phyloP scores from a whole-genome alignment of 2,113 vertebrate genomes.

The Kryptolebias marmoratus region DNA sequence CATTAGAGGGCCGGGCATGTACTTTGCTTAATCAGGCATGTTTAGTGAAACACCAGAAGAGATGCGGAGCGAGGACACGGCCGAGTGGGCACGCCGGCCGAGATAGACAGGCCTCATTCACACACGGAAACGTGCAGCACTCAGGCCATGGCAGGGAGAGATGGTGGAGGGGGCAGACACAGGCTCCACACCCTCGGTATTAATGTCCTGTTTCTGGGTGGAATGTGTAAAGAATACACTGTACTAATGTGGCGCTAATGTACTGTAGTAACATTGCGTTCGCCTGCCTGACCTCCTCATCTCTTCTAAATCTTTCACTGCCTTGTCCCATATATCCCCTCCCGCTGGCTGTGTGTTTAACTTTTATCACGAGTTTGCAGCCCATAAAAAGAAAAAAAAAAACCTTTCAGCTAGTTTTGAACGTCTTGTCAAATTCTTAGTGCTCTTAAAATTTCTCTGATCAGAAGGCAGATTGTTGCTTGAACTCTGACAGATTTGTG shows the following conservation, averaged over 20 bases:
- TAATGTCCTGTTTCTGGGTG: slow-evolving; percentile 69
- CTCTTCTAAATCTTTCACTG: slow-evolving; percentile 64
- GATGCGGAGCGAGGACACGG: slow-evolving; percentile 58
- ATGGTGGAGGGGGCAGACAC: slow-evolving; percentile 3
- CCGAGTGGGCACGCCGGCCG: slow-evolving; percentile 46
- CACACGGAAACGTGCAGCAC: slow-evolving; percentile 48
- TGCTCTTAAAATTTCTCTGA: slow-evolving; percentile 9
- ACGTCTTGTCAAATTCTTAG: slow-evolving; percentile 7
- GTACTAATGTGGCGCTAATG: slow-evolving; percentile 42
- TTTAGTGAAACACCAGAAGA: slow-evolving; percentile 71
- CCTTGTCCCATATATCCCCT: slow-evolving; percentile 42
- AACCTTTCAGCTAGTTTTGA: slow-evolving; percentile 11
- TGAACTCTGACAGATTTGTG: not conserved
- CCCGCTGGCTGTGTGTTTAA: slow-evolving; percentile 19
- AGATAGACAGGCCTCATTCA: slow-evolving; percentile 70
- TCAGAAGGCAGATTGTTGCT: not conserved
- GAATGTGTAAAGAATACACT: slow-evolving; percentile 63
- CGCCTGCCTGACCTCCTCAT: slow-evolving; percentile 53
- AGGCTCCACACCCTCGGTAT: slow-evolving; percentile 42
- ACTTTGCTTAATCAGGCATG: slow-evolving; percentile 81
- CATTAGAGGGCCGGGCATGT: slow-evolving; percentile 70
- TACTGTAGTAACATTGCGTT: slow-evolving; percentile 56
- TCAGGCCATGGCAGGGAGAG: slow-evolving; percentile 45
- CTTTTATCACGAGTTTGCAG: not conserved
- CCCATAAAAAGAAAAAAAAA: not conserved